These are phyloP conservation scores for Amphipyra berbera DNA, from an alignment of 2,888 invertebrate genomes.

Conservation along the genomic window DNA sequence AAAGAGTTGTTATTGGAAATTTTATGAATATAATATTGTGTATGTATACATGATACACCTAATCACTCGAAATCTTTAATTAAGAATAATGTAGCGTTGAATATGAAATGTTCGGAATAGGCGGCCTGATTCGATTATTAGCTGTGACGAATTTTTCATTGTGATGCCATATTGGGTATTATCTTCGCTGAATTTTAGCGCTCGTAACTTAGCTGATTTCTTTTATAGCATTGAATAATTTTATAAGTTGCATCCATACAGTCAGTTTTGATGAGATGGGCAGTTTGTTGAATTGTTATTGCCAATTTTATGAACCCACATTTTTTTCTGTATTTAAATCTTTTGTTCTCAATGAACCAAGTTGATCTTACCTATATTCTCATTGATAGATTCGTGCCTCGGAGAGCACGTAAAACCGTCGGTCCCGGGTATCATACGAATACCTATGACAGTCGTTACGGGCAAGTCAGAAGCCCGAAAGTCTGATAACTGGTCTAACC, in stretches of 20 bases:
- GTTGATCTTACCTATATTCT: no score
- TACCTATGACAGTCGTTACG: no score
- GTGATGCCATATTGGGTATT: conserved; percentile 24
- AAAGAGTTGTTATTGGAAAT: conserved; percentile 58
- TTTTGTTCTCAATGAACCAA: no score
- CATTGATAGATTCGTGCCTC: no score
- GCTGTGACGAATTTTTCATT: conserved; percentile 68
- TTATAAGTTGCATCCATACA: background rate
- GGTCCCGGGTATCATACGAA: no score
- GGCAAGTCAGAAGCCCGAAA: no score
- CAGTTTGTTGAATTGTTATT: background rate
- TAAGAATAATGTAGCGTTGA: conserved; percentile 80
- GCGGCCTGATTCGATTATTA: conserved; percentile 70
- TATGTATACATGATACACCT: conserved; percentile 71
- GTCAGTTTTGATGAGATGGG: background rate
- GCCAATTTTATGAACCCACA: background rate
- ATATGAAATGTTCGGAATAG: conserved; percentile 72
- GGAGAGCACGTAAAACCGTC: no score
- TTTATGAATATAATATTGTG: conserved; percentile 53
- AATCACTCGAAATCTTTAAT: conserved; percentile 81
- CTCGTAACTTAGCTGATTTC: background rate
- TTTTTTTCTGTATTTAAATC: no score
- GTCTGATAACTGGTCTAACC: no score
- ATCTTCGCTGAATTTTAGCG: conserved; percentile 16
- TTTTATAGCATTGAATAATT: conserved; percentile 12